Base-by-base conservation (phyloP, 1,140 invertebrate species). In the Belonocnema kinseyi region DNA sequence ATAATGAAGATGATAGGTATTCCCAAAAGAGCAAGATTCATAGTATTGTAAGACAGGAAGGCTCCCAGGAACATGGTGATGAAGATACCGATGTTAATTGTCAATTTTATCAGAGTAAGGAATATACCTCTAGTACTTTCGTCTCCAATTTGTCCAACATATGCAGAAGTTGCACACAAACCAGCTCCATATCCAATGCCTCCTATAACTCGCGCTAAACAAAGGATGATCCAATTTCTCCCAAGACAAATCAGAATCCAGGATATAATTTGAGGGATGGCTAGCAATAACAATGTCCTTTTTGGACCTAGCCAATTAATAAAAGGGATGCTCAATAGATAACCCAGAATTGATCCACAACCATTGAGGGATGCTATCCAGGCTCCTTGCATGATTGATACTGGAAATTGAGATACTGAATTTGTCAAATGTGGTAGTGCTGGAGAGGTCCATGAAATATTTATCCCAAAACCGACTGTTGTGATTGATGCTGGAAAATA, bases 101-200 rank as follows among this genome's bases (percentile, higher is more conserved):
- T 33, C 58, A 66, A 33, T 66, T 66, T 66, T 5, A 66, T 26
- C 7, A 66, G 16, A 16, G 58, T 66, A 14, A 66, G 21, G 14
- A 66, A 66, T 6, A 66, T 33, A 16, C 58, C 58, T 16, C 58
- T 26, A 66, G 26, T 66, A 16, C 16, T 66, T 66, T 66, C 58
- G 16, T 66, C 58, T 26, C 58, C 58, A 40, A 66, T 66, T 66
- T 66, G 58, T 66, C 21, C 26, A 4, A 66, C 58, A 12, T 66
- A 66, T 33, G 26, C 21, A 14, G 58, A 21, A 14, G 58, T 40
- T 40, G 58, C 16, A 13, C 58, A 66, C 8, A 66, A 66, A 12
- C 58, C 58, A 12, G 21, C 58, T 12, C 58, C 58, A 40, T 66
- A 66, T 26, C 58, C 58, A 66, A 66, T 66, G 8, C 58, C 58